phyloP scores from a whole-genome alignment of 2,888 invertebrate species.

The Bruchidius siliquastri region DNA sequence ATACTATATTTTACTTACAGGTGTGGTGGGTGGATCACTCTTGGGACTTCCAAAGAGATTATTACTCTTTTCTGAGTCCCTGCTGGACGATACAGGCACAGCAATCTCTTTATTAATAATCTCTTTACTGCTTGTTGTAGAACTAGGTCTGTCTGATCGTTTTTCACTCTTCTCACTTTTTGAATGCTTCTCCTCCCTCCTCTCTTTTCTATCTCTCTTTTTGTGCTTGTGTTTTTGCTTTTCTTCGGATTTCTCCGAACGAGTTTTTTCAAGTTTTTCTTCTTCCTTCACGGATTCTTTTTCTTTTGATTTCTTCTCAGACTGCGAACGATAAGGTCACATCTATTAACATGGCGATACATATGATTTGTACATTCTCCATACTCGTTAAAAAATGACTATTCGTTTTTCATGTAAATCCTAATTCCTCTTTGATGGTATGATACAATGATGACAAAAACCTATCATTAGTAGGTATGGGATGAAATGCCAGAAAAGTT shows the following conservation, averaged over 20 bases:
- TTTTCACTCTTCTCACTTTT: constrained; percentile 30
- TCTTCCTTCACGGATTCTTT: constrained; percentile 44
- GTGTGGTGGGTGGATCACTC: constrained; percentile 17
- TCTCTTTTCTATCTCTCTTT: constrained; percentile 51
- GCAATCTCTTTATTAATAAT: constrained; percentile 11
- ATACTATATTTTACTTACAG: neutral
- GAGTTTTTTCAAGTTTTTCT: constrained; percentile 37
- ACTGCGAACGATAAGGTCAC: constrained; percentile 30
- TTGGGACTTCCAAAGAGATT: constrained; percentile 29
- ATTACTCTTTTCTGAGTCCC: constrained; percentile 28
- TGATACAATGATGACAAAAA: no score
- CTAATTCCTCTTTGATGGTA: no score
- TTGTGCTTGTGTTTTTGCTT: constrained; percentile 54
- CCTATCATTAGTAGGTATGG: no score
- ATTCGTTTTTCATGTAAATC: no score
- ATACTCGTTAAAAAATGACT: no score
- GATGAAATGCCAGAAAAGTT: no score
- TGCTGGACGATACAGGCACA: constrained; percentile 11
- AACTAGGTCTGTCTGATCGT: constrained; percentile 5
- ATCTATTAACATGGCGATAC: no score
- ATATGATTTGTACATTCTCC: no score
- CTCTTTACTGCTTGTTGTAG: constrained; percentile 10
- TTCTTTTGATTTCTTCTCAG: constrained; percentile 55
- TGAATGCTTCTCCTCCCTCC: constrained; percentile 55
- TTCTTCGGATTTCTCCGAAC: constrained; percentile 39